Evolutionary conservation across 2,113 vertebrate species (phyloP).

Genomic region (Talpa occidentalis): DNA sequence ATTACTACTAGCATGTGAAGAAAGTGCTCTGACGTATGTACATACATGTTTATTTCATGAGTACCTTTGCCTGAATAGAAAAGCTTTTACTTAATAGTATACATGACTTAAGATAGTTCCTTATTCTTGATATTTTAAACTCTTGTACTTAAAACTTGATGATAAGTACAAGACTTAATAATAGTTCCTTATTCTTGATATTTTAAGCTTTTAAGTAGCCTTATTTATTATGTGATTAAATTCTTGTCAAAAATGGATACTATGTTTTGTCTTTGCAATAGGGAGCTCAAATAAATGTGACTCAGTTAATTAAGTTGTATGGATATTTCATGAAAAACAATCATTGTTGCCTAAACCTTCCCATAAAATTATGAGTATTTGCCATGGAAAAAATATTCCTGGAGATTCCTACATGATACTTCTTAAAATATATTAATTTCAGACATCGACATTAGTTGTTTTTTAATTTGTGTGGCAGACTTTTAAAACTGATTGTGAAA

Average conservation of each 20-base stretch:
- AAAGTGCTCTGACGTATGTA: constrained; percentile 12
- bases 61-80: constrained; percentile 50
- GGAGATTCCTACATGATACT: not conserved
- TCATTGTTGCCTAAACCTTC: not conserved
- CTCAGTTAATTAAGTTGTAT: constrained; percentile 80
- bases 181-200: constrained; percentile 76
- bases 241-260: constrained; percentile 84
- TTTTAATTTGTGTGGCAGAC: constrained; percentile 13
- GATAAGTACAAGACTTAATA: constrained; percentile 40
- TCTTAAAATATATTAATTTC: constrained; percentile 11
- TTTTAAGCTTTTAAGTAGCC: constrained; percentile 85
- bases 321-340: constrained; percentile 71
- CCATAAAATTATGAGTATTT: constrained; percentile 23
- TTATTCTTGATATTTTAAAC: constrained; percentile 78
- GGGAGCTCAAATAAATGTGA: constrained; percentile 20
- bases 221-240: constrained; percentile 83
- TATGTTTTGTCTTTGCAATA: constrained; percentile 80
- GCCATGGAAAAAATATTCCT: not conserved
- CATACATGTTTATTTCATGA: not conserved
- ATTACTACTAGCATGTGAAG: constrained; percentile 9
- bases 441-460: not conserved
- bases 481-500: constrained; percentile 62
- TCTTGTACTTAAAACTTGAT: too few relatives aligned
- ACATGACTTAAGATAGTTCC: constrained; percentile 63
- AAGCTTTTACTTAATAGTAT: constrained; percentile 60